phyloP scores from a whole-genome alignment of 2,113 vertebrate genomes.

The Indicator indicator region DNA sequence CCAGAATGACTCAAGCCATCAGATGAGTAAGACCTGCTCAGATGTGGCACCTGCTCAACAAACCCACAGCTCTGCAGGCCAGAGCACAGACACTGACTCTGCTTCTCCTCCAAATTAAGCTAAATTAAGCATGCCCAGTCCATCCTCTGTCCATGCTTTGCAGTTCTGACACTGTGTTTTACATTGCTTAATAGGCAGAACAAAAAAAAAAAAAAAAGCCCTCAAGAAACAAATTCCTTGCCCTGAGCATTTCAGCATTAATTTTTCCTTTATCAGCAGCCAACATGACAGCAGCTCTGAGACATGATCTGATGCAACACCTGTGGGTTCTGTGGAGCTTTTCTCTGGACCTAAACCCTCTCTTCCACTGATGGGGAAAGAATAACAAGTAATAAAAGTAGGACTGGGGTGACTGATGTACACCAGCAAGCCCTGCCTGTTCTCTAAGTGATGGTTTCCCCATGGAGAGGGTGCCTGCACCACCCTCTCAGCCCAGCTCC shows the following conservation, averaged over 20 bases:
- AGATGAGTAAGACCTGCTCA: neutral
- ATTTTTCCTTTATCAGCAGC: neutral
- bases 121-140: neutral
- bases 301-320: neutral
- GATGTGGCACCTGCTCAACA: neutral
- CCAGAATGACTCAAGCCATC: accelerated
- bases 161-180: neutral
- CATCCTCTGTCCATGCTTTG: neutral
- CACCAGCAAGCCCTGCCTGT: neutral
- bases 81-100: neutral
- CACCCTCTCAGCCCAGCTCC: neutral
- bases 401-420: neutral
- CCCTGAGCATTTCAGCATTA: neutral
- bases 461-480: neutral
- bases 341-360: neutral
- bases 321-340: neutral
- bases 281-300: neutral
- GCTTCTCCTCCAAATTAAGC: neutral
- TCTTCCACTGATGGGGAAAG: neutral
- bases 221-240: neutral
- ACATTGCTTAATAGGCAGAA: neutral
- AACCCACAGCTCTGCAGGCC: neutral
- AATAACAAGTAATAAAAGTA: neutral
- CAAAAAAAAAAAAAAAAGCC: neutral
- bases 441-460: neutral